Percentiles rank a stretch among this genome's conserved stretches.
Conservation (phyloP, 2,797 vertebrate genomes). For the Eulemur rubriventer region DNA sequence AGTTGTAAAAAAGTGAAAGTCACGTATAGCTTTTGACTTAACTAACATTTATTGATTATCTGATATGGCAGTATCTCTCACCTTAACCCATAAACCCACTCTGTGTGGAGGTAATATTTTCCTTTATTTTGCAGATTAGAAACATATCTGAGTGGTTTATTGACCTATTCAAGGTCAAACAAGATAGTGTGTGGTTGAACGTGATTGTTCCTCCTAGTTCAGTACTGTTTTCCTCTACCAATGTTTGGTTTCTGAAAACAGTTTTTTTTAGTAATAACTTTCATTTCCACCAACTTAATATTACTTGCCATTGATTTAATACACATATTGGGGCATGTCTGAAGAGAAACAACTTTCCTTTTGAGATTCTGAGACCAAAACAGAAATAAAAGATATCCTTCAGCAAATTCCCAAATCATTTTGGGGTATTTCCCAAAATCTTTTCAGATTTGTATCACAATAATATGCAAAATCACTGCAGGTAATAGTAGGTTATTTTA, state of each 20-base stretch:
- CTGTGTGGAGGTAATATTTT: not conserved
- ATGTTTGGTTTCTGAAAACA: constrained; percentile 20
- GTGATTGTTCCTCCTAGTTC: not conserved
- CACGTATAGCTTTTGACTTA: not conserved
- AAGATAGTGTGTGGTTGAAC: not conserved
- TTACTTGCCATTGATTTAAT: not conserved
- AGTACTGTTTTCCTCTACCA: not conserved
- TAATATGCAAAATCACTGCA: not conserved
- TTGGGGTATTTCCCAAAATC: not conserved
- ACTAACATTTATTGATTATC: not conserved
- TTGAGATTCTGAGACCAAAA: constrained; percentile 35
- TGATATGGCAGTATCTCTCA: not conserved
- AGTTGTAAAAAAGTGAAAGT: not conserved
- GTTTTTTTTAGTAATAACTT: not conserved
- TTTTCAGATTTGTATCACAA: not conserved
- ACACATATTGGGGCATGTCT: not conserved
- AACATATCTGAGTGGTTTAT: not conserved
- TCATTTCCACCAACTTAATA: not conserved
- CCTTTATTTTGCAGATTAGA: not conserved
- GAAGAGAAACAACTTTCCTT: constrained; percentile 26
- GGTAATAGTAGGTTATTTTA: not conserved
- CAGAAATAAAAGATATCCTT: not conserved
- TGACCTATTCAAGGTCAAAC: not conserved
- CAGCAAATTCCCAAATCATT: not conserved
- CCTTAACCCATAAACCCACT: not conserved